These are phyloP conservation scores for Acanthoscelides obtectus DNA, from an alignment of 2,888 invertebrate species.

Conservation along the genomic window DNA sequence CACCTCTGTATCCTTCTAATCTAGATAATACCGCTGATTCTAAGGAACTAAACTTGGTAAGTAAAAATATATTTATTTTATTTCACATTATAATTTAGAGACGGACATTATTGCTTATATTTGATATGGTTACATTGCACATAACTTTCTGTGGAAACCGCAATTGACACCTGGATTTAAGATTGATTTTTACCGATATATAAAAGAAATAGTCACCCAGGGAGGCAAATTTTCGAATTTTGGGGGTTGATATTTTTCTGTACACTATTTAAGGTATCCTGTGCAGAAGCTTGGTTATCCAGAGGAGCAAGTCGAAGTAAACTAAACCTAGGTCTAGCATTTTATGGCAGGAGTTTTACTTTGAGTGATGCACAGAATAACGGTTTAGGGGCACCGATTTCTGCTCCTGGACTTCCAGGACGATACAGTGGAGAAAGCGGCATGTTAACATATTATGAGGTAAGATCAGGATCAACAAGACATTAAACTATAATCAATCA, in stretches of 20 bases:
- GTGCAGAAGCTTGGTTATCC: conserved; percentile 43
- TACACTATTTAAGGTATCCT: not conserved
- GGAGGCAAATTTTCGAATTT: too few species aligned
- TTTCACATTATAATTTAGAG: not conserved
- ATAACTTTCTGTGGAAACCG: too few species aligned
- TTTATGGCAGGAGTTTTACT: conserved; percentile 64
- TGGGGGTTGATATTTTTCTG: too few species aligned
- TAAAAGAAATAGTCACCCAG: too few species aligned
- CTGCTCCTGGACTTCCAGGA: conserved; percentile 47
- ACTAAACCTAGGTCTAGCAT: conserved; percentile 62
- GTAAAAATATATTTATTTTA: conserved; percentile 6
- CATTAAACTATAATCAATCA: too few species aligned
- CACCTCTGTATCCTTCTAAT: conserved; percentile 55
- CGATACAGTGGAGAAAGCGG: not conserved
- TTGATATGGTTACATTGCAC: too few species aligned
- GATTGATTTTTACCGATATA: too few species aligned
- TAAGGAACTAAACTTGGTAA: conserved; percentile 18
- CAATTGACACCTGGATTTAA: too few species aligned
- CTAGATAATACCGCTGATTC: conserved; percentile 36
- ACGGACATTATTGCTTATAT: too few species aligned
- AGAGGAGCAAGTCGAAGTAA: conserved; percentile 57
- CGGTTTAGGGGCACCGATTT: conserved; percentile 14
- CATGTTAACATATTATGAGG: conserved; percentile 2
- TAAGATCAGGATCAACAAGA: too few species aligned
- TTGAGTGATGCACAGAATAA: conserved; percentile 43